A percentile compares a stretch with the other conserved stretches of the same genome.
Conservation (phyloP, 2,797 vertebrate genomes). For the Rhinella marina region DNA sequence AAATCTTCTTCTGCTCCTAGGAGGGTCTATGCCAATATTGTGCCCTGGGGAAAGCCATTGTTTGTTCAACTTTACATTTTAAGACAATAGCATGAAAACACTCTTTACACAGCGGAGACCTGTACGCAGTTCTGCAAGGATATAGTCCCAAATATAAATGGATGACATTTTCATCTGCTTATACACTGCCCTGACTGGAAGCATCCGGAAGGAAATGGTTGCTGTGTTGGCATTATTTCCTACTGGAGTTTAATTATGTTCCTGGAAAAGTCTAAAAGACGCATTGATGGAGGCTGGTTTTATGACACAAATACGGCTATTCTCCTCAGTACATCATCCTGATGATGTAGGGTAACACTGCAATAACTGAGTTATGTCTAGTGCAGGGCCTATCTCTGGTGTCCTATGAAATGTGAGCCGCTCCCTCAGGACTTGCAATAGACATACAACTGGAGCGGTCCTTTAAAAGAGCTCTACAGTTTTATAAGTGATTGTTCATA, state of each 20-base stretch:
- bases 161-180: neutral
- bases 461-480: too few relatives aligned
- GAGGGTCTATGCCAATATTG: neutral
- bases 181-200: neutral
- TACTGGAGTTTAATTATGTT: neutral
- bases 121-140: neutral
- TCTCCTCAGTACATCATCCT: neutral
- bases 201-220: neutral
- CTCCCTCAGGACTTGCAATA: too few relatives aligned
- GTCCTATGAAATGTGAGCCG: too few relatives aligned
- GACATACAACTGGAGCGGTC: too few relatives aligned
- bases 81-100: neutral
- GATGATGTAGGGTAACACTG: neutral
- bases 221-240: neutral
- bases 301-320: neutral
- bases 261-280: neutral
- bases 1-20: neutral
- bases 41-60: neutral
- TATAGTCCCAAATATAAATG: neutral
- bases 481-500: too few relatives aligned
- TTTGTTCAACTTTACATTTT: neutral
- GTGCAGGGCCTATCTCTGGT: too few relatives aligned
- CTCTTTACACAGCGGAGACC: neutral
- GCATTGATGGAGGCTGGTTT: neutral
- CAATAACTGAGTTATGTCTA: neutral